Evolutionary conservation across 2,113 vertebrate species (phyloP), one percentile per base, ranked within the genome.

Genomic region (Malurus cyaneus): DNA sequence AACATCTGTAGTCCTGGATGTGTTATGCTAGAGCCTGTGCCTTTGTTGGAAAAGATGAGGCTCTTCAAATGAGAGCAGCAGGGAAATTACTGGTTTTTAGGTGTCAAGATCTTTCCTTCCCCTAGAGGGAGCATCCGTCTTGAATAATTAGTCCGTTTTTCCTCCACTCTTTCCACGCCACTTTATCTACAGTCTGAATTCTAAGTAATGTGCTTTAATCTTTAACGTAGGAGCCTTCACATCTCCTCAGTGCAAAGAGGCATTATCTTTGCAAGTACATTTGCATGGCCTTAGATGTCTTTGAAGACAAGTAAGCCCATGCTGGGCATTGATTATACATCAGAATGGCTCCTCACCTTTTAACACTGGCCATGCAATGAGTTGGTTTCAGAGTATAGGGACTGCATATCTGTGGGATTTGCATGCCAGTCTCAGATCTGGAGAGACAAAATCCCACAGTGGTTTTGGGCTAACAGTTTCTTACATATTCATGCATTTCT

Each of bases 91-190:
- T 0, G 0, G 34, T 8, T 54, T 91, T 88, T n/a, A 44, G 47
- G 19, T 88, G 92, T 47, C 26, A 78, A 50, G 24, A n/a, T 86
- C 21, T 78, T 89, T 90, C 11, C n/a, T 80, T 82, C 95, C 95
- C 57, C 85, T 96, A 96, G 89, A 93, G 92, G 95, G 95, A 96
- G 95, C 87, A 78, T 78, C 15, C 41, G 31, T 18, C 76, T 92
- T n/a, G 28, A 26, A 62, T 31, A 93, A 56, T 73, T 62, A 71
- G 14, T 61, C 50, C 26, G 2, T n/a, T 88, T 89, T 80, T 26
- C 41, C 13, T 83, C 62, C 26, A 2, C 29, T 61, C 44, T 69
- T 86, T 80, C 36, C 14, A 9, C 18, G 19, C 24, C 44, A 3
- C 62, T 80, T 56, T 20, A 28, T 34, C 31, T 36, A 12, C 53